A percentile compares a stretch with the other conserved stretches of the same genome.
Evolutionary conservation across 1,140 invertebrate genomes (phyloP).

Genomic region (Carcinoscorpius rotundicauda): DNA sequence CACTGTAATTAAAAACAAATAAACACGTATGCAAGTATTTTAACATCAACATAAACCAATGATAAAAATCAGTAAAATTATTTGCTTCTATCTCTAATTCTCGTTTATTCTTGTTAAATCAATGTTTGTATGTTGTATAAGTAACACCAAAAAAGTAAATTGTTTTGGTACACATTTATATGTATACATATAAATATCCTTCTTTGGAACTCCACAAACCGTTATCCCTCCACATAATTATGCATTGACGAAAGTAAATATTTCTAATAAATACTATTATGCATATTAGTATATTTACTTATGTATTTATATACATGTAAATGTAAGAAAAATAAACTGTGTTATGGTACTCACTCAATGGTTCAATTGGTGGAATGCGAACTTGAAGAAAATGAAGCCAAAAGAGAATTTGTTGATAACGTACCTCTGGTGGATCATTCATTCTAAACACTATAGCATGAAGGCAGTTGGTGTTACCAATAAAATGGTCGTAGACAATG

Average conservation of each 20-base stretch:
- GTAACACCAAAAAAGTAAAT: too few species aligned
- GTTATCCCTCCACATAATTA: not conserved
- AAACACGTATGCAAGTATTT: too few species aligned
- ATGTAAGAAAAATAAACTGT: conserved; percentile 3
- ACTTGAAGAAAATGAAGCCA: conserved; percentile 70
- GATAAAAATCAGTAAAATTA: too few species aligned
- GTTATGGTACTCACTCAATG: conserved; percentile 43
- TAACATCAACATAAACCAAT: too few species aligned
- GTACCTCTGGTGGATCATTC: conserved; percentile 53
- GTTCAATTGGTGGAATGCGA: conserved; percentile 49
- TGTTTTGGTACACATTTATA: too few species aligned
- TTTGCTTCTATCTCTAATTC: too few species aligned
- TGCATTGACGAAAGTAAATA: not conserved
- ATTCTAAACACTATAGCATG: conserved; percentile 62
- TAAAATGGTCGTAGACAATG: conserved; percentile 61
- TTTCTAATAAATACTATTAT: not conserved
- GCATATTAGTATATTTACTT: not conserved
- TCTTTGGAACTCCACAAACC: too few species aligned
- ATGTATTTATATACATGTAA: not conserved
- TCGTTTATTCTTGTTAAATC: too few species aligned
- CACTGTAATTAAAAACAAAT: too few species aligned
- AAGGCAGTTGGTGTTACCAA: conserved; percentile 52
- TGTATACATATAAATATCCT: too few species aligned
- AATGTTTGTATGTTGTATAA: too few species aligned
- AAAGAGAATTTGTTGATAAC: conserved; percentile 59